These are phyloP conservation scores for Himalopsyche kuldschensis DNA, from an alignment of 2,888 invertebrate genomes.

Conservation along the genomic window DNA sequence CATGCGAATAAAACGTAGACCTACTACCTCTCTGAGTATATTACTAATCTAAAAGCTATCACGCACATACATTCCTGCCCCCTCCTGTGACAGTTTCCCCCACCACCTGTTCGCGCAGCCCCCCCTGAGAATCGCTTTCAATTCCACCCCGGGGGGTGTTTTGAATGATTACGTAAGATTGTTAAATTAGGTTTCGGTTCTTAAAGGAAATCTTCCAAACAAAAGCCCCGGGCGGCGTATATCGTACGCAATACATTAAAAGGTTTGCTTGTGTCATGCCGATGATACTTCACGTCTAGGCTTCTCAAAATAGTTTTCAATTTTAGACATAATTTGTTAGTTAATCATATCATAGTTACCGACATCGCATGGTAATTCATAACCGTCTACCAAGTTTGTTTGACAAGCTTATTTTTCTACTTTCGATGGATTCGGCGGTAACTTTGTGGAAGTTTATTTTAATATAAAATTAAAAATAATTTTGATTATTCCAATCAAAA, in stretches of 20 bases:
- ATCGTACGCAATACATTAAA: constrained; percentile 15
- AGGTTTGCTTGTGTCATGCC: constrained; percentile 3
- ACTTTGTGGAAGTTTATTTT: no score
- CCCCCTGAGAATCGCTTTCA: neutral
- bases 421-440: no score
- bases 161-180: constrained; percentile 31
- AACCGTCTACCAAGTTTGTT: no score
- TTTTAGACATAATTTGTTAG: neutral
- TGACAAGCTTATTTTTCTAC: no score
- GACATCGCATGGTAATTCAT: neutral
- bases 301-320: neutral
- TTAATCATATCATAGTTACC: neutral
- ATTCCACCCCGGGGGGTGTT: constrained; percentile 11
- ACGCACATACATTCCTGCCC: constrained; percentile 24
- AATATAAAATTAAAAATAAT: no score
- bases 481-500: no score
- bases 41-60: constrained; percentile 27
- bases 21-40: neutral
- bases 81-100: constrained; percentile 19
- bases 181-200: constrained; percentile 31
- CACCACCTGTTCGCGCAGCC: neutral
- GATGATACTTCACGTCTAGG: neutral
- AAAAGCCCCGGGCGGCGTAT: constrained; percentile 23
- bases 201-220: constrained; percentile 32
- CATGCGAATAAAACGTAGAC: neutral